Evolutionary conservation across 2,888 invertebrate genomes (phyloP), one percentile per base, ranked within the genome.

Genomic region (Morpho deidamia): DNA sequence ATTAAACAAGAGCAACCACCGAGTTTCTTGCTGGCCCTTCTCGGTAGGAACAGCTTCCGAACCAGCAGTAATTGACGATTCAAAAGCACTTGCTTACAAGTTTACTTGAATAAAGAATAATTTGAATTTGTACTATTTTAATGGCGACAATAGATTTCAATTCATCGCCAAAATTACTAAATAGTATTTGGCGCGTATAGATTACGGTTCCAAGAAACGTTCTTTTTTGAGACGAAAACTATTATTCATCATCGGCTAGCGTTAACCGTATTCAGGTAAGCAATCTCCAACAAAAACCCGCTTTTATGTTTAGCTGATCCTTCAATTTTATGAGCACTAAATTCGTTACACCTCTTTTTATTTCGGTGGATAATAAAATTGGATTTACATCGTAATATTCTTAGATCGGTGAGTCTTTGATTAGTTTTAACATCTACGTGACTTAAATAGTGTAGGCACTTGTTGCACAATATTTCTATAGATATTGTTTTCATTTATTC

Each of bases 401-500:
- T 44, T 47, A 57, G 52, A 56, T 57, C 35, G 50, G 51, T 58
- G 50, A 54, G 42, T 44, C 33, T 54, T 49, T 23, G 42, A 56
- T 55, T 53, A 54, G 52, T 45, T 42, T 44, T 7, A 11, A 12
- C 39, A 55, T 43, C 51, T 67, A 66, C 67, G 63, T 70, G 68
- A 68, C 64, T 59, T 42, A 56, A 63, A 49, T 44, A 61, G 57
- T 55, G 55, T 54, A 58, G 37, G 44, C 56, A 51, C 46, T 12
- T 64, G 59, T 72, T 74, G 65, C 70, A 67, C 66, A 64, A 69
- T 55, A 53, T 51, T 62, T 66, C 58, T 53, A 61, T 53, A 52
- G 51, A 11, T 34, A 39, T 32, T 9, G 39, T 32, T 46, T 39
- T 8, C 38, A 39, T 39, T 11, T 39, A 11, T 23, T 23, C n/a